Conservation (phyloP, 2,113 vertebrate species). For the Dipodomys ordii region DNA sequence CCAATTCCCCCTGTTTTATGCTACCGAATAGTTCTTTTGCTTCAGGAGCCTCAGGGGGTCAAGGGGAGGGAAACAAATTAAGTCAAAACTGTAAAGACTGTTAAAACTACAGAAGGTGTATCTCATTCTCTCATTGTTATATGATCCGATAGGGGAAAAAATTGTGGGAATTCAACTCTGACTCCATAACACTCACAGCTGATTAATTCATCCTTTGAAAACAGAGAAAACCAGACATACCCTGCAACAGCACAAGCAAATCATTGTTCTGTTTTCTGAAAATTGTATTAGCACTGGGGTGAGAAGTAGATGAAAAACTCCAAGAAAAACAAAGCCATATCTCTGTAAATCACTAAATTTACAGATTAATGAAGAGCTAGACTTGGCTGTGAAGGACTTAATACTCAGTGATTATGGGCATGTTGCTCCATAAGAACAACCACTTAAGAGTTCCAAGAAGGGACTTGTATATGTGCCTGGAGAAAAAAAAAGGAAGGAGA, state of each 20-base stretch:
- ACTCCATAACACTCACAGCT: conserved; percentile 60
- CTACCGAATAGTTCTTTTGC: conserved; percentile 82
- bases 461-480: conserved; percentile 22
- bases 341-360: conserved; percentile 70
- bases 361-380: conserved; percentile 75
- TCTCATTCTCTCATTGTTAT: conserved; percentile 64
- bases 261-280: conserved; percentile 63
- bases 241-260: conserved; percentile 32
- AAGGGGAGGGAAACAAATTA: conserved; percentile 79
- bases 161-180: conserved; percentile 40
- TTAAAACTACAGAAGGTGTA: conserved; percentile 79
- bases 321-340: conserved; percentile 36
- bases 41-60: conserved; percentile 77
- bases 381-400: conserved; percentile 78
- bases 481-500: conserved; percentile 76
- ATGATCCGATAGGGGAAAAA: background rate
- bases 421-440: conserved; percentile 65
- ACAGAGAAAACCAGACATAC: conserved; percentile 44
- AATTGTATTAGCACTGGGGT: conserved; percentile 45
- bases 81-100: conserved; percentile 81
- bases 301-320: conserved; percentile 36
- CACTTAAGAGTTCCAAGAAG: conserved; percentile 70
- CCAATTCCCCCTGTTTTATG: conserved; percentile 83
- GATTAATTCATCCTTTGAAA: conserved; percentile 70
- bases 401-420: conserved; percentile 75